Base-by-base conservation (phyloP, 2,797 vertebrate genomes). In the Parambassis ranga region DNA sequence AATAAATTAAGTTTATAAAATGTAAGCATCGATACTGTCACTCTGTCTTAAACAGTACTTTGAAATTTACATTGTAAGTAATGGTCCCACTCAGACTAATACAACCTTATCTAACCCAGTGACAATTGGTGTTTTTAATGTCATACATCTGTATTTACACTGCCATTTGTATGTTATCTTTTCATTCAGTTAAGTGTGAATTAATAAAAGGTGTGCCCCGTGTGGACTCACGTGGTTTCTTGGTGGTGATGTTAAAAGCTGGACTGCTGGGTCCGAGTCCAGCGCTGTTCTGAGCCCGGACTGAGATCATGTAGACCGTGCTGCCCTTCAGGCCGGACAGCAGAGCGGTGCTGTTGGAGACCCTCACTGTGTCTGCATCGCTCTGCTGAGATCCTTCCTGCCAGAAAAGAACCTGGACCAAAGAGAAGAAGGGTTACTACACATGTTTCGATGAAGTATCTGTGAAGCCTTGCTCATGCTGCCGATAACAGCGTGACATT, bases 251-350 rank as follows among this genome's bases (percentile, higher is more conserved):
- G 53, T 82, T 90, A 19, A 90, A 58, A 5, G 76, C 63, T 1
- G 49, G 26, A 24, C 89, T 90, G 44, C 77, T 24, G 16, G 92
- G 91, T 41, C 91, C 92, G 0, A 79, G 65, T 49, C 91, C 92
- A 5, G 91, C 90, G 7, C 90, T 91, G 89, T 92, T 93, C 46
- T 86, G 81, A 14, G 87, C 90, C 70, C 86, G 79, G 74, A 91
- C 90, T 28, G 88, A 86, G 61, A 92, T 83, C 42, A 83, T 63
- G 70, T 93, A 91, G 19, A 59, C 27, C 0, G 84, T 90, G 79
- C 83, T 91, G 63, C 78, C 84, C 77, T 90, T 91, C 49, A 93
- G 75, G 36, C 85, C 86, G 0, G 89, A 77, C 43, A 93, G 81
- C 31, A 79, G 76, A 44, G 87, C 86, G 5, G 79, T 67, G 27